Percentiles rank a stretch among this genome's conserved stretches.
These are phyloP conservation scores for Pseudococcus viburni DNA, from an alignment of 2,888 invertebrate genomes.

Conservation along the genomic window DNA sequence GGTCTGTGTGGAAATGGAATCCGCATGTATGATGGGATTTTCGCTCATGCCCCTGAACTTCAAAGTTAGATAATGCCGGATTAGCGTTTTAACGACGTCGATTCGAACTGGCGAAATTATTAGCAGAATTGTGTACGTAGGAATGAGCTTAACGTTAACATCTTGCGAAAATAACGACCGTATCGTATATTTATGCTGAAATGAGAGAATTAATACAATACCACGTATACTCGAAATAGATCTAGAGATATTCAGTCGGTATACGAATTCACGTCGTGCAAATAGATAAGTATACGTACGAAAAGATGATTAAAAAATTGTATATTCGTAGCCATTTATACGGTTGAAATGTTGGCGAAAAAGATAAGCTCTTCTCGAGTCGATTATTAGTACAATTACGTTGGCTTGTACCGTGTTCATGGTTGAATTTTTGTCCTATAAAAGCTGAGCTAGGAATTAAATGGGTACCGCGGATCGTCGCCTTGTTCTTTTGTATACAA, in stretches of 20 bases:
- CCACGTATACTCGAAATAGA: too few relatives aligned
- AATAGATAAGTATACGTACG: neutral
- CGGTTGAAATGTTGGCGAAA: slow-evolving; percentile 21
- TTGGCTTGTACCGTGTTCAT: neutral
- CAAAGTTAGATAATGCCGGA: neutral
- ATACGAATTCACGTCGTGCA: neutral
- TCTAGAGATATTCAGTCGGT: neutral
- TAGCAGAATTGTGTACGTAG: neutral
- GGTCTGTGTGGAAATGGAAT: neutral
- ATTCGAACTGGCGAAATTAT: neutral
- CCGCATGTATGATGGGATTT: neutral
- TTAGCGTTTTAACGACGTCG: neutral
- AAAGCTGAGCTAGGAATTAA: neutral
- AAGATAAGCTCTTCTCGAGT: slow-evolving; percentile 37
- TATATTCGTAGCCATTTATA: neutral
- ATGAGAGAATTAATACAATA: too few relatives aligned
- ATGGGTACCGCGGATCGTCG: neutral
- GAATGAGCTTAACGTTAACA: too few relatives aligned
- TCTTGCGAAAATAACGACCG: neutral
- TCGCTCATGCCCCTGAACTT: neutral
- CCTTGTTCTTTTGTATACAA: neutral
- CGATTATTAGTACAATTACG: slow-evolving; percentile 31
- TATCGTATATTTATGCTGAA: neutral
- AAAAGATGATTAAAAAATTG: slow-evolving; percentile 3
- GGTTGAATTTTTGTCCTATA: slow-evolving; percentile 27